These are phyloP conservation scores for Emydura subglobosa DNA, from an alignment of 2,113 vertebrate species.

Conservation along the genomic window DNA sequence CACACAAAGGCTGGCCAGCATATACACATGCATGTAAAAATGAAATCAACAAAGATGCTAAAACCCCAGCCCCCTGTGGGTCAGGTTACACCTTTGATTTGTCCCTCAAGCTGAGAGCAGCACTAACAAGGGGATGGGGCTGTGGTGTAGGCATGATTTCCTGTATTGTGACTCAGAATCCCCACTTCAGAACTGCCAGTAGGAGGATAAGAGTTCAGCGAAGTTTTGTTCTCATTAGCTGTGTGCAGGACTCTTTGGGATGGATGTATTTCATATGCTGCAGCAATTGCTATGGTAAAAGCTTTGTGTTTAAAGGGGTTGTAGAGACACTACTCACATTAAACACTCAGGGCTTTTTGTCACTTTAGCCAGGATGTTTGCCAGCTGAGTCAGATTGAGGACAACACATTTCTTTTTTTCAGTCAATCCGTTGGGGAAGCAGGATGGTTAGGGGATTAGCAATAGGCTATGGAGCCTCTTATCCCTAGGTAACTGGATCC, in stretches of 20 bases:
- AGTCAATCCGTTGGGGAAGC: background rate
- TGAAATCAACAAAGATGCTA: too few species aligned
- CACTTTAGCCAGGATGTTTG: background rate
- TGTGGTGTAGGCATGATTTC: background rate
- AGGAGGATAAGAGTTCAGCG: background rate
- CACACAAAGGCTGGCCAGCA: too few species aligned
- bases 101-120: background rate
- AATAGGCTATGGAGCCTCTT: background rate
- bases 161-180: background rate
- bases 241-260: background rate
- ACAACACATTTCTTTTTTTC: background rate
- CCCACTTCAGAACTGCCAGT: background rate
- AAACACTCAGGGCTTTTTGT: background rate
- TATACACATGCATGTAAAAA: too few species aligned
- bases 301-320: background rate
- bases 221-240: background rate
- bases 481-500: background rate
- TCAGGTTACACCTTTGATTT: too few species aligned
- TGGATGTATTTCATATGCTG: background rate
- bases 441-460: background rate
- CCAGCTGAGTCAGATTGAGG: background rate
- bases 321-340: background rate
- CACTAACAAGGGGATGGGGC: background rate
- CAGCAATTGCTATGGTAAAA: background rate
- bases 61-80: too few species aligned